These are phyloP conservation scores for Argyresthia goedartella DNA, from an alignment of 2,888 invertebrate genomes.

Conservation along the genomic window DNA sequence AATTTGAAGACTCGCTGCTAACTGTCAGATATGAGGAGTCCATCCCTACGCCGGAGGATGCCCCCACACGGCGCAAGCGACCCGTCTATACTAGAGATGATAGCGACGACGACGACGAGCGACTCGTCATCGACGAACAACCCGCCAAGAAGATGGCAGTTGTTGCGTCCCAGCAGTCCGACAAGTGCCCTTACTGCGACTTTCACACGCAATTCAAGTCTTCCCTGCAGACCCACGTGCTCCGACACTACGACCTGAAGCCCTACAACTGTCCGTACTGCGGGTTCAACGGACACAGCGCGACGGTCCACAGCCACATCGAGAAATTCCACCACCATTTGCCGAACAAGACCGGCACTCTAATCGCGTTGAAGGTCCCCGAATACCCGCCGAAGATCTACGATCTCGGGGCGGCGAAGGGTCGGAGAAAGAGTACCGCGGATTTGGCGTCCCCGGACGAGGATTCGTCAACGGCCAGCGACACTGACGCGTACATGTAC, in stretches of 20 bases:
- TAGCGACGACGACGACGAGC: slow-evolving; percentile 30
- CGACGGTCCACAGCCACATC: slow-evolving; percentile 33
- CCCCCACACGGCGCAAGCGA: slow-evolving; percentile 5
- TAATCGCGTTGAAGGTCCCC: slow-evolving; percentile 18
- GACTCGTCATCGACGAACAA: slow-evolving; percentile 32
- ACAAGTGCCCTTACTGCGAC: slow-evolving; percentile 35
- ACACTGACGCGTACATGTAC: slow-evolving; percentile 12
- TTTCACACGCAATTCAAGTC: slow-evolving; percentile 17
- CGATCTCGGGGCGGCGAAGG: no score
- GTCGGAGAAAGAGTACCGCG: neutral
- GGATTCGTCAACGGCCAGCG: slow-evolving; percentile 7
- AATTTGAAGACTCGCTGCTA: slow-evolving; percentile 40
- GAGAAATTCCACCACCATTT: slow-evolving; percentile 27
- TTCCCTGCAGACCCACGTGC: slow-evolving; percentile 43
- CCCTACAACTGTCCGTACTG: slow-evolving; percentile 56
- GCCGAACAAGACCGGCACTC: slow-evolving; percentile 10
- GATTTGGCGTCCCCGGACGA: no score
- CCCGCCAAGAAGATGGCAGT: slow-evolving; percentile 11
- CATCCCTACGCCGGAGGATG: slow-evolving; percentile 30
- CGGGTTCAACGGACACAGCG: slow-evolving; percentile 25
- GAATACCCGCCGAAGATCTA: slow-evolving; percentile 12
- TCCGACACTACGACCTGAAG: slow-evolving; percentile 55
- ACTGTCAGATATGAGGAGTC: slow-evolving; percentile 44
- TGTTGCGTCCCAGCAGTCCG: neutral
- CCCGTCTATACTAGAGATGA: slow-evolving; percentile 16